Percentiles rank a stretch among this genome's conserved stretches.
Conservation (phyloP, 2,888 invertebrate species). For the Antheraea yamamai region DNA sequence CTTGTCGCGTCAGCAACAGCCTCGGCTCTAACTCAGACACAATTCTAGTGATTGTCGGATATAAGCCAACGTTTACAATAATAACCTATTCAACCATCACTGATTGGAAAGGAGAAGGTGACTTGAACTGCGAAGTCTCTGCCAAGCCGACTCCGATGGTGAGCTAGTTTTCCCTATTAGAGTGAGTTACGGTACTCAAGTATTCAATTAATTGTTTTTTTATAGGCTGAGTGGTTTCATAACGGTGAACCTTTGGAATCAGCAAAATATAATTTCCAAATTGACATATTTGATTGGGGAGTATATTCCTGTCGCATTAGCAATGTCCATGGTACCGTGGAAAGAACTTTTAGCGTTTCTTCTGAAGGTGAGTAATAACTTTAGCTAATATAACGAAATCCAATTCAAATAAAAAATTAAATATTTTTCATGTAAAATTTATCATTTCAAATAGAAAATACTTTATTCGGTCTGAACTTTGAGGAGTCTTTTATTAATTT, state of each 20-base stretch:
- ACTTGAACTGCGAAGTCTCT: constrained; percentile 24
- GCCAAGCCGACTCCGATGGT: constrained; percentile 29
- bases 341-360: constrained; percentile 25
- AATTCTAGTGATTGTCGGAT: constrained; percentile 32
- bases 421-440: too few relatives aligned
- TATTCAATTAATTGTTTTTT: neutral
- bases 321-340: constrained; percentile 30
- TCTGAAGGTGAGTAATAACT: constrained; percentile 18
- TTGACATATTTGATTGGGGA: constrained; percentile 29
- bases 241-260: constrained; percentile 25
- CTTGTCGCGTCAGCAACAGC: constrained; percentile 35
- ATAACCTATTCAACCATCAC: neutral
- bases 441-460: too few relatives aligned
- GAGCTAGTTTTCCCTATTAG: constrained; percentile 12
- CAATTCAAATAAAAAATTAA: neutral
- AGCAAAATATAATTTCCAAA: neutral
- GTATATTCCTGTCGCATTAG: constrained; percentile 29
- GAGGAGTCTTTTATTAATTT: too few relatives aligned
- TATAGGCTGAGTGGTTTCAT: constrained; percentile 29
- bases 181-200: neutral
- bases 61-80: constrained; percentile 24
- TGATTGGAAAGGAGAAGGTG: constrained; percentile 29
- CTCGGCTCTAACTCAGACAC: constrained; percentile 32
- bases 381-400: constrained; percentile 4
- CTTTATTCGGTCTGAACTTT: too few relatives aligned